Evolutionary conservation across 2,797 vertebrate species (phyloP), one percentile per base, ranked within the genome.

Genomic region (Mormyrus hasselquistii): DNA sequence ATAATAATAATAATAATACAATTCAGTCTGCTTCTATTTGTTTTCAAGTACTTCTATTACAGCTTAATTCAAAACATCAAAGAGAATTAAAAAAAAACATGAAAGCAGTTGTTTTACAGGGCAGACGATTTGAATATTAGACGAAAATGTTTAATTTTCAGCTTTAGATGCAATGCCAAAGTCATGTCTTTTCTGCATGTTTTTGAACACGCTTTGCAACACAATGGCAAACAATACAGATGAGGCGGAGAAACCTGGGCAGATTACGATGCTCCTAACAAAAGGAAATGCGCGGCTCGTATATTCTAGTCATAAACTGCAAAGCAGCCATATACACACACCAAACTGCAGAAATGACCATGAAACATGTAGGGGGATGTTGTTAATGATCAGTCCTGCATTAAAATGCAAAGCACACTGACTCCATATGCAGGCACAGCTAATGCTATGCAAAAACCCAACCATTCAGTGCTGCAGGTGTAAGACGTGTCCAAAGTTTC

Each of bases 351-450:
- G 53, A 16, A 59, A 25, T 59, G 65, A 4, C 41, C 57, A 38
- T n/a, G 86, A 87, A 62, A 12, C 12, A n/a, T 34, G 2, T 25
- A 4, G n/a, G 55, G 49, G 57, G 19, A 22, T 41, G 44, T 62
- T 22, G 86, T 87, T 87, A 87, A 25, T 65, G 86, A 87, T n/a
- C 34, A 69, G 57, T 38, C 38, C 38, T 87, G 86, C 65, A n/a
- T 49, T 44, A 29, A 22, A 65, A 90, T n/a, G 85, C 89, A 89
- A 85, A 90, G 90, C 90, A 90, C 90, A 88, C 65, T 90, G 89
- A 86, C 89, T 92, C 90, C 90, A 92, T 91, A 90, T 92, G 87
- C 92, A 92, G 90, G 85, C 87, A 91, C 89, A 90, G 88, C 91
- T 29, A 86, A 50, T 12, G 5, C 49, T 14, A 50, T 86, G 79